These are phyloP conservation scores for Arrhopalites spinosus DNA, from an alignment of 2,888 invertebrate species.

Conservation along the genomic window DNA sequence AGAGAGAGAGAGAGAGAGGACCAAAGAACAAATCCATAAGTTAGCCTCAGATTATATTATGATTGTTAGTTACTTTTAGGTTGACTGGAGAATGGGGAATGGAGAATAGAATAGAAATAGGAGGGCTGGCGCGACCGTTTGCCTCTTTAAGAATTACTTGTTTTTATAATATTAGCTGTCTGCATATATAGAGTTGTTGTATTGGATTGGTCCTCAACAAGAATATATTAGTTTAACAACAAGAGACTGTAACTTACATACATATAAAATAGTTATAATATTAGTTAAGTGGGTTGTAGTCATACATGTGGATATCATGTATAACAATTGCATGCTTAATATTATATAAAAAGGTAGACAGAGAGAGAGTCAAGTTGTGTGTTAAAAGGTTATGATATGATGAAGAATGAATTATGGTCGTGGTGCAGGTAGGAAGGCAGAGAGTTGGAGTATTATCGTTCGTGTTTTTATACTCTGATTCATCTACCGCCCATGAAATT, in stretches of 20 bases:
- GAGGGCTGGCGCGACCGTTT: no score
- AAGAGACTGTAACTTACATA: no score
- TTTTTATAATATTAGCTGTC: no score
- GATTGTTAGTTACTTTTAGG: background rate
- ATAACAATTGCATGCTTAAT: background rate
- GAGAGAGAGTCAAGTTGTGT: background rate
- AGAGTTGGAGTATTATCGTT: constrained; percentile 38
- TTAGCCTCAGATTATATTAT: background rate
- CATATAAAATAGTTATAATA: no score
- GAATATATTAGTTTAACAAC: no score
- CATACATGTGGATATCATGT: background rate
- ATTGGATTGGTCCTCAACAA: no score
- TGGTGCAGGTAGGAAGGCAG: constrained; percentile 46
- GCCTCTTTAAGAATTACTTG: no score
- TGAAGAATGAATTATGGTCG: constrained; percentile 51
- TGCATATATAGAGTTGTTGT: no score
- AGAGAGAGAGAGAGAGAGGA: background rate
- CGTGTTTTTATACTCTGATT: constrained; percentile 40
- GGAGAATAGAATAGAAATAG: no score
- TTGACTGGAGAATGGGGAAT: no score
- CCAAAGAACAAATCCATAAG: background rate
- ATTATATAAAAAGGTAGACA: background rate
- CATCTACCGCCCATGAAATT: constrained; percentile 49
- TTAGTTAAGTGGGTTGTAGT: background rate
- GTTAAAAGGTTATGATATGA: constrained; percentile 33